phyloP scores from a whole-genome alignment of 2,113 vertebrate genomes.

The Paedocypris sp. region DNA sequence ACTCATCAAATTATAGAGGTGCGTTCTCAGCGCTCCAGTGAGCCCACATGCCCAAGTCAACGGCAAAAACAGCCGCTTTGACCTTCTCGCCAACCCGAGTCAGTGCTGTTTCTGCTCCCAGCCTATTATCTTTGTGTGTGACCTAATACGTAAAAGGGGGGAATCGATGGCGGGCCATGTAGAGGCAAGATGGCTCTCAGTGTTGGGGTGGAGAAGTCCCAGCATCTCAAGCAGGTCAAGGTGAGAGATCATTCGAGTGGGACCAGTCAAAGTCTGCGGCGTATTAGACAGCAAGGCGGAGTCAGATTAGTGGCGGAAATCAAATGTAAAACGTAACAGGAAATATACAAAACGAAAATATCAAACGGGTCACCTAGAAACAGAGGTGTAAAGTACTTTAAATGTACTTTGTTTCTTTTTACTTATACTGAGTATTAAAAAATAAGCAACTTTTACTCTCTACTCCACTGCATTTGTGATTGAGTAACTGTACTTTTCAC shows the following conservation, averaged over 20 bases:
- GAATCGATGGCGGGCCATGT: constrained; percentile 19
- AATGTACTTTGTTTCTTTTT: too few species aligned
- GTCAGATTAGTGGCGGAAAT: too few species aligned
- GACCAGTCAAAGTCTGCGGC: constrained; percentile 25
- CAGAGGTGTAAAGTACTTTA: too few species aligned
- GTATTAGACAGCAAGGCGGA: too few species aligned
- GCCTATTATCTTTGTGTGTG: constrained; percentile 27
- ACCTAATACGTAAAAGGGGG: constrained; percentile 17
- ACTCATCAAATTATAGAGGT: constrained; percentile 53
- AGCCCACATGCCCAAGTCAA: constrained; percentile 32
- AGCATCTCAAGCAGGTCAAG: constrained; percentile 29
- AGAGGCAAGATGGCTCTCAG: constrained; percentile 22
- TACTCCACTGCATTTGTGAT: too few species aligned
- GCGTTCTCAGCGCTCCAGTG: constrained; percentile 46
- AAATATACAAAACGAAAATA: too few species aligned
- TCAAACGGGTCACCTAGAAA: too few species aligned
- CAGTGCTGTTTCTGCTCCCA: constrained; percentile 26
- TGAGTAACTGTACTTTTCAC: too few species aligned
- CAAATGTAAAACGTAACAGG: too few species aligned
- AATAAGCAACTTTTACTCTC: too few species aligned
- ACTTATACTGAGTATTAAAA: too few species aligned
- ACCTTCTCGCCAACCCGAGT: constrained; percentile 8
- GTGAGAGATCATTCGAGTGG: constrained; percentile 28
- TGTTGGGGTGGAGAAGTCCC: constrained; percentile 26
- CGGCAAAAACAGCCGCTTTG: constrained; percentile 18